phyloP scores from a whole-genome alignment of 2,113 vertebrate species.

The Cygnus buccinator region DNA sequence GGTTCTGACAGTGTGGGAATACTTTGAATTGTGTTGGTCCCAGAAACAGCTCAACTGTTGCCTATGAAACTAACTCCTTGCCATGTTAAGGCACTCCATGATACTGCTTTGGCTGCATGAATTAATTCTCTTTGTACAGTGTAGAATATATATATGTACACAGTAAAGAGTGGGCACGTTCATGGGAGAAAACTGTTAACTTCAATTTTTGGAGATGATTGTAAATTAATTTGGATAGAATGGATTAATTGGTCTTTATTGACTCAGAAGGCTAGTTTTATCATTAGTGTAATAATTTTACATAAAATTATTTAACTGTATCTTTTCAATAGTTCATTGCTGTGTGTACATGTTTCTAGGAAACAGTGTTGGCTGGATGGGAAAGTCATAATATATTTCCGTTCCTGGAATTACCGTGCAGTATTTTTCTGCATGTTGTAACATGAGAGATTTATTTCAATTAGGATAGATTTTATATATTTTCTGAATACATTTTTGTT shows the following conservation, averaged over 20 bases:
- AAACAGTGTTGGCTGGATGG: background rate
- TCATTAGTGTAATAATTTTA: background rate
- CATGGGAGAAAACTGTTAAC: background rate
- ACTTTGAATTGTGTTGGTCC: accelerated
- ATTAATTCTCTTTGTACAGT: background rate
- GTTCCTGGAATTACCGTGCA: background rate
- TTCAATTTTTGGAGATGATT: background rate
- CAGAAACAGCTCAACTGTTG: background rate
- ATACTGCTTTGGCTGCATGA: background rate
- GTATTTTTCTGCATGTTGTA: background rate
- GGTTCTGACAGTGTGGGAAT: background rate
- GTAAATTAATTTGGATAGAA: background rate
- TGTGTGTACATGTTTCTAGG: background rate
- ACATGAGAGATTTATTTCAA: background rate
- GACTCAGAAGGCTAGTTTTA: background rate
- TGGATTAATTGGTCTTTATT: background rate
- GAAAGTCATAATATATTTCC: background rate
- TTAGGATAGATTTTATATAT: background rate
- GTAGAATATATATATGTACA: background rate
- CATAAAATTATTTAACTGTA: background rate
- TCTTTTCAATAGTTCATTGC: background rate
- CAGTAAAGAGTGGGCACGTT: background rate
- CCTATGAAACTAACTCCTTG: background rate
- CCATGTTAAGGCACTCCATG: background rate
- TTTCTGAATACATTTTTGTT: background rate